Evolutionary conservation across 1,140 invertebrate genomes (phyloP).

Genomic region (Danaus plexippus): DNA sequence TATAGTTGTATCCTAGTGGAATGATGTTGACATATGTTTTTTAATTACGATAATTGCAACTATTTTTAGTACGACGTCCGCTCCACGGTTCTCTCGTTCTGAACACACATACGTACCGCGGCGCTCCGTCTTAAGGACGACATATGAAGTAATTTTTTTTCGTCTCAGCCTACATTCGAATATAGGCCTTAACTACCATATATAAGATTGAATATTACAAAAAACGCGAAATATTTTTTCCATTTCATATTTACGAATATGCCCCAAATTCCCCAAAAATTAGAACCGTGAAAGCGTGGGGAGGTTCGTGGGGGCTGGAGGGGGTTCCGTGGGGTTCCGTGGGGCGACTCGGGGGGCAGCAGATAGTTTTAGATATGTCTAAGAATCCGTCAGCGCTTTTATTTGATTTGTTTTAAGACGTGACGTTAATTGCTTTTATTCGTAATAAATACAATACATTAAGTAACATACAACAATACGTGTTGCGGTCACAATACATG

Average conservation of each 20-base stretch:
- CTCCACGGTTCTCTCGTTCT: conserved; percentile 39
- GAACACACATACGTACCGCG: conserved; percentile 66
- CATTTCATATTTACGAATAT: conserved; percentile 73
- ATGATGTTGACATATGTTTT: too few relatives aligned
- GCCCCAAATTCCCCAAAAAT: conserved; percentile 72
- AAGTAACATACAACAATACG: too few relatives aligned
- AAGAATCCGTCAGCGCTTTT: conserved; percentile 37
- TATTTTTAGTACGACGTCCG: conserved; percentile 7
- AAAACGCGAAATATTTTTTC: conserved; percentile 68
- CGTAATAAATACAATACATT: too few relatives aligned
- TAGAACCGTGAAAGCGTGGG: conserved; percentile 69
- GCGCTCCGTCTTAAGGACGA: conserved; percentile 71
- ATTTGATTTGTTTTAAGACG: conserved; percentile 43
- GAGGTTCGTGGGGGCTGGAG: conserved; percentile 15
- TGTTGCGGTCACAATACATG: too few relatives aligned
- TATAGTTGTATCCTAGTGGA: too few relatives aligned
- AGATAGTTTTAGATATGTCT: conserved; percentile 65
- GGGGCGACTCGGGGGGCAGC: conserved; percentile 34
- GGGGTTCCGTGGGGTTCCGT: conserved; percentile 29
- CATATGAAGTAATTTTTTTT: conserved; percentile 73
- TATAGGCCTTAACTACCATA: conserved; percentile 25
- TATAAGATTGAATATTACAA: conserved; percentile 35
- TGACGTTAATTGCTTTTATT: conserved; percentile 10
- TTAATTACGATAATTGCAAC: too few relatives aligned
- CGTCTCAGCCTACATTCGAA: conserved; percentile 34